Percentiles rank a stretch among this genome's conserved stretches.
Conservation (phyloP, 2,797 vertebrate species). For the Megalops cyprinoides region DNA sequence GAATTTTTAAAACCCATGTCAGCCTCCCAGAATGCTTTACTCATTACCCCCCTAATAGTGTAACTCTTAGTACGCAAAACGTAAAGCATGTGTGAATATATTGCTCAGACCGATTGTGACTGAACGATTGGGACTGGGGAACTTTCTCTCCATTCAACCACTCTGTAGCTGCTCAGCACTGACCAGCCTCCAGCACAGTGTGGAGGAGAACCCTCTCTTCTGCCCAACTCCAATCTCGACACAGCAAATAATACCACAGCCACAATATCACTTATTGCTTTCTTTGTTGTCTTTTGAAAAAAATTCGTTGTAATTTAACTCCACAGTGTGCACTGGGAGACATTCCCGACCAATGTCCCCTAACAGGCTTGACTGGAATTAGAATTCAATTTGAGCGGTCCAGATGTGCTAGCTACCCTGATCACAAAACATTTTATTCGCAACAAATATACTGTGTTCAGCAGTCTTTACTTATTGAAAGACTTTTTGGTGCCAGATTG, state of each 20-base stretch:
- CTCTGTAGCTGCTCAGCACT: background rate
- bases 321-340: background rate
- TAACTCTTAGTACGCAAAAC: background rate
- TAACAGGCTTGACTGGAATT: background rate
- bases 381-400: too few species aligned
- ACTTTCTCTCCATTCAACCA: background rate
- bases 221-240: background rate
- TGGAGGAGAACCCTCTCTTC: background rate
- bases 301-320: too few species aligned
- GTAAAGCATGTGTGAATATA: background rate
- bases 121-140: background rate
- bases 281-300: background rate
- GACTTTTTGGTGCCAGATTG: too few species aligned
- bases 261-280: background rate
- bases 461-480: too few species aligned
- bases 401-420: too few species aligned
- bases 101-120: background rate
- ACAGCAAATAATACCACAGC: background rate
- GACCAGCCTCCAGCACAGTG: background rate
- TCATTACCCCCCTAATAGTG: background rate
- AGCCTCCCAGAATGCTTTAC: background rate
- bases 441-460: too few species aligned
- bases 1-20: background rate
- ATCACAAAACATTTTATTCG: too few species aligned
- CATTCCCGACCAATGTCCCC: background rate